Evolutionary conservation across 2,888 invertebrate genomes (phyloP).

Genomic region (Acanthosoma haemorrhoidale): DNA sequence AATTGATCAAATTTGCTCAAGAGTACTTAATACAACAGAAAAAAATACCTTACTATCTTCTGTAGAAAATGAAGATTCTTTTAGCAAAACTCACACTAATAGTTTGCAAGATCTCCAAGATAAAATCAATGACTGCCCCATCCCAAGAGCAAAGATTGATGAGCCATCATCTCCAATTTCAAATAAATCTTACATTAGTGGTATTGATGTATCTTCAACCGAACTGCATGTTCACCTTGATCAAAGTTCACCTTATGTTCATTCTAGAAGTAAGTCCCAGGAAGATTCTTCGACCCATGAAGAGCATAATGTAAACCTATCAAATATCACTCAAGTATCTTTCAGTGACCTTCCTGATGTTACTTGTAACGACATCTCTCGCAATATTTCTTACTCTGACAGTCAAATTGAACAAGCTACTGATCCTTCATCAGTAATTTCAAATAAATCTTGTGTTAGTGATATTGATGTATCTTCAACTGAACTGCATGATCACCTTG

Average conservation of each 20-base stretch:
- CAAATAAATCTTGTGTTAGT: neutral
- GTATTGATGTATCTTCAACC: neutral
- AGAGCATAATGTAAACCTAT: neutral
- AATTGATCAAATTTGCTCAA: neutral
- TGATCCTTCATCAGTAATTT: neutral
- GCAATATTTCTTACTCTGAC: no score
- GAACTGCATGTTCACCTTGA: neutral
- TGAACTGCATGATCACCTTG: neutral
- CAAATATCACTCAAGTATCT: neutral
- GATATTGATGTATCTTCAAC: neutral
- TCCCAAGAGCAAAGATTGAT: no score
- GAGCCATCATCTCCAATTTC: neutral
- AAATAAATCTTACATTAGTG: neutral
- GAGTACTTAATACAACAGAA: neutral
- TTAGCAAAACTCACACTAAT: neutral
- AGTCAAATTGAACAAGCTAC: no score
- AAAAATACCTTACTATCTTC: neutral
- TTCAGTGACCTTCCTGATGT: neutral
- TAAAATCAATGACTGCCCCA: no score
- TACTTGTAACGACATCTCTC: no score
- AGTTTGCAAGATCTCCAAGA: neutral
- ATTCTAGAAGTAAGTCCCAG: neutral
- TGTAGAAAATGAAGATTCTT: neutral
- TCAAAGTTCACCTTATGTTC: neutral
- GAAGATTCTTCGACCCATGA: neutral